Base-by-base conservation (phyloP, 1,140 invertebrate genomes). In the Chrysopa pallens region DNA sequence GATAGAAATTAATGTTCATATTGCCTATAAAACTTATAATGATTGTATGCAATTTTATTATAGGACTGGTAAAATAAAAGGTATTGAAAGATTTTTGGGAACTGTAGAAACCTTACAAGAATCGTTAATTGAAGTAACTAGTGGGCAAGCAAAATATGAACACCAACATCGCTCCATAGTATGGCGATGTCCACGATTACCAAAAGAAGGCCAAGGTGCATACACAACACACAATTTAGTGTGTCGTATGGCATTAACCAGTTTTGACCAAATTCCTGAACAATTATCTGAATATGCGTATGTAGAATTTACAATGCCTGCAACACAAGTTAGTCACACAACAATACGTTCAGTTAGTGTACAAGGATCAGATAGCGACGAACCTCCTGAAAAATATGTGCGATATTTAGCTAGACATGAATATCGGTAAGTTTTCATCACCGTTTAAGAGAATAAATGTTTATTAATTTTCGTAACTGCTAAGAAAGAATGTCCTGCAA, bases 231-330 rank as follows among this genome's bases (percentile, higher is more conserved):
- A 97, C 67, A 78, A 89, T 57, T 78, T 98, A 60, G 80, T 88
- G 38, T 91, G 94, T 56, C 77, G 84, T 29, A 81, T 98, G 69
- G 83, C 86, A 40, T 70, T 99, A 33, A 96, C 91, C 4, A 91
- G 88, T 15, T 98, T 91, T 66, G 96, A 99, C 63, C 85, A 95
- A 63, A 84, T 98, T 53, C 95, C 95, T 11, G 90, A 91, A 42
- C 79, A 84, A 58, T 72, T 97, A 54, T 78, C 90, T 31, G 78
- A 84, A 45, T 84, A 78, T 65, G 84, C 83, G 48, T 80, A 83
- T 58, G 89, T 98, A 6, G 91, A 98, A 60, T 98, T 98, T 63
- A 97, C 90, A 12, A 98, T 98, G 94, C 94, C 96, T 17, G 84
- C 90, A 39, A 95, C 94, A 29, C 93, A 94, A 57, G 89, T 94